phyloP scores from a whole-genome alignment of 2,797 vertebrate species.

The Silurus lanzhouensis region DNA sequence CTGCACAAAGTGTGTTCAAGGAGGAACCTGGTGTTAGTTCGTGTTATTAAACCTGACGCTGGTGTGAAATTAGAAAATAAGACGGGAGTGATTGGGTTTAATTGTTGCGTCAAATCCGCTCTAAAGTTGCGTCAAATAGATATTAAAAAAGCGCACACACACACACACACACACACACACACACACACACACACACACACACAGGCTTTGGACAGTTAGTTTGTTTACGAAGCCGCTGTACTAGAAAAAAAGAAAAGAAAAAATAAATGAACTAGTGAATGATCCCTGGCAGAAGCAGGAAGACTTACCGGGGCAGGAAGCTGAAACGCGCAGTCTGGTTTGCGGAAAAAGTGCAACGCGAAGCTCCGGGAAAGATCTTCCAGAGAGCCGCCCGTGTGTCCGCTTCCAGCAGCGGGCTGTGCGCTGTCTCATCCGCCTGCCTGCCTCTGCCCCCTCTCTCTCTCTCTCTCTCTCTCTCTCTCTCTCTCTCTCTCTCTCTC shows the following conservation, averaged over 20 bases:
- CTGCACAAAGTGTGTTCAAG: neutral
- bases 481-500: slow-evolving; percentile 45
- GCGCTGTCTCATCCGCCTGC: slow-evolving; percentile 13
- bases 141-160: neutral
- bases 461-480: slow-evolving; percentile 50
- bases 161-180: neutral
- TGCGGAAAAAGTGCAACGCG: slow-evolving; percentile 64
- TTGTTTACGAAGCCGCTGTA: slow-evolving; percentile 68
- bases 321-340: slow-evolving; percentile 58
- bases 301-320: slow-evolving; percentile 66
- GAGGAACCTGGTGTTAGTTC: too few relatives aligned
- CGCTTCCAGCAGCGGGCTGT: slow-evolving; percentile 62
- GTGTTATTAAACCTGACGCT: neutral
- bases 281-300: neutral
- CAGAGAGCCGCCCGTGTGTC: slow-evolving; percentile 57
- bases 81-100: neutral
- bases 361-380: slow-evolving; percentile 41
- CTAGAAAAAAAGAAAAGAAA: neutral
- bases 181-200: neutral
- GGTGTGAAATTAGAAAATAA: neutral
- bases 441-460: too few relatives aligned
- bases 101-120: neutral
- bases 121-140: neutral
- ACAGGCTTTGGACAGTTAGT: slow-evolving; percentile 41
- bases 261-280: too few relatives aligned